Base-by-base conservation (phyloP, 2,888 invertebrate genomes). In the Monoplex corrugatus region DNA sequence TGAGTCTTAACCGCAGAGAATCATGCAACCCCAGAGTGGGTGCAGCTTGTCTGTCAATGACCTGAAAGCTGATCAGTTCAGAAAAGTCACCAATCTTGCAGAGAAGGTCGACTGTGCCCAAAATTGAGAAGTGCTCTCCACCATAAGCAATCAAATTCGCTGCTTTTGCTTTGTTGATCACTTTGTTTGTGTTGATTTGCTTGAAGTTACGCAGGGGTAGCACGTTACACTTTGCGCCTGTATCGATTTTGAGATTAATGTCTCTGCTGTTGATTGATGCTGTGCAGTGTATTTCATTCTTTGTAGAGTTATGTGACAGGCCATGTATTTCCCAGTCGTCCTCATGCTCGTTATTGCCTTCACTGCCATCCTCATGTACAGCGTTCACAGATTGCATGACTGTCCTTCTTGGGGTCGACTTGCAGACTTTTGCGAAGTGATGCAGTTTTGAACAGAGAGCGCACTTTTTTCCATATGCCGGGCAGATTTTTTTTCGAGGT, bases 141-240 rank as follows among this genome's bases (percentile, higher is more conserved):
- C 82, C 82, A n/a, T 82, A 82, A 0, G 82, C 82, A 28, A 82
- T n/a, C 82, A 82, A 1, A 44, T 82, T 82, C 8, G 44, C 82
- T 3, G 43, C 44, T n/a, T 44, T 82, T 8, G 43, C 6, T 8
- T 44, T 45, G 43, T 82, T 44, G 82, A 82, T 82, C 6, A 10
- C 6, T 82, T 82, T 44, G 1, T 44, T 82, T 2, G 28, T 23
- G n/a, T 44, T 43, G 5, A 82, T 44, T 44, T 44, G 3, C n/a
- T 44, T n/a, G 44, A 44, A 82, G n/a, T n/a, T n/a, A n/a, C n/a
- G n/a, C n/a, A n/a, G n/a, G n/a, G n/a, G n/a, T n/a, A n/a, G n/a
- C 13, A 57, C 57, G 57, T 57, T 57, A 23, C 57, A 57, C 23
- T 57, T 57, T 57, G 57, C 57, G 16, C 57, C 57, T 57, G 57